phyloP scores from a whole-genome alignment of 2,888 invertebrate species.

The Coremacera marginata region DNA sequence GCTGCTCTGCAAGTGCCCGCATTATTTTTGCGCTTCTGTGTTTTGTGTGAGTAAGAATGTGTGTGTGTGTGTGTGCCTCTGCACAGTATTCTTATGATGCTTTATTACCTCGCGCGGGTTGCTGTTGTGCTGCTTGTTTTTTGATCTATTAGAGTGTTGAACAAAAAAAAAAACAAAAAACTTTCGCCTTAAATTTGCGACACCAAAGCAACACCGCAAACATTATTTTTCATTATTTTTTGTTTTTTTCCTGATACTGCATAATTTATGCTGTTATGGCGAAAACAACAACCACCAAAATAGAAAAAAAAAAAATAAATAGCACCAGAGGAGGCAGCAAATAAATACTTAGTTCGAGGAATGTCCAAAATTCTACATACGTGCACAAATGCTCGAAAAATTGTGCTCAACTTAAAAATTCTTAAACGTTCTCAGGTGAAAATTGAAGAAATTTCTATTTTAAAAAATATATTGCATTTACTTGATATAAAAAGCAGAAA shows the following conservation, averaged over 20 bases:
- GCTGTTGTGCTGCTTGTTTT: background rate
- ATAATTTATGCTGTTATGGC: background rate
- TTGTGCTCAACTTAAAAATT: no score
- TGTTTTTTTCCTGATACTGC: background rate
- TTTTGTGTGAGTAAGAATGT: background rate
- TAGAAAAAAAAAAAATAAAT: background rate
- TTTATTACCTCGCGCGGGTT: no score
- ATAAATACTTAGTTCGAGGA: no score
- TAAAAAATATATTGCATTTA: no score
- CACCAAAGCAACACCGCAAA: conserved; percentile 6
- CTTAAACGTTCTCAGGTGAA: no score
- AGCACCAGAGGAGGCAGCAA: background rate
- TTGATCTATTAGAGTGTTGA: background rate
- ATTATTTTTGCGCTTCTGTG: background rate
- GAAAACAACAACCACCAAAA: background rate
- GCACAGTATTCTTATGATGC: no score
- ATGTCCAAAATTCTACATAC: no score
- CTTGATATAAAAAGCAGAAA: no score
- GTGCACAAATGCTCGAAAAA: no score
- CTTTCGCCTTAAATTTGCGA: background rate
- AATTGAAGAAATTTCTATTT: no score
- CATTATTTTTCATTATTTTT: conserved; percentile 24
- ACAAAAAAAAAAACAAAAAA: no score
- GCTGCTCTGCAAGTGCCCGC: background rate
- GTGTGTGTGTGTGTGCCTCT: no score